Evolutionary conservation across 1,140 invertebrate genomes (phyloP), one percentile per base, ranked within the genome.

Genomic region (Epicauta chinensis): DNA sequence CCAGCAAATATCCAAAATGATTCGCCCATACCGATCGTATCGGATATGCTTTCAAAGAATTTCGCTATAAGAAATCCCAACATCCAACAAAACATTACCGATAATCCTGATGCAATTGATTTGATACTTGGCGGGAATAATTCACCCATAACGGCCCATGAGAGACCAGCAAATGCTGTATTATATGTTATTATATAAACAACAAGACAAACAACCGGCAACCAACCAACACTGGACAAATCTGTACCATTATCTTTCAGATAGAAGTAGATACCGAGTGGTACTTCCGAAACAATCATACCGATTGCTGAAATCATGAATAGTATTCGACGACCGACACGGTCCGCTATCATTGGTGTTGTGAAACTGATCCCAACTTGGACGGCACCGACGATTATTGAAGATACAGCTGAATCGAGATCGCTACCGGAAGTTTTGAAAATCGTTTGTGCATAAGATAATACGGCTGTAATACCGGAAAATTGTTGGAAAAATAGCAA

Each of bases 1-100:
- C n/a, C 75, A 4, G 81, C 73, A 66, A 93, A 94, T 15, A 91
- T 72, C 80, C 84, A 90, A 73, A 89, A 92, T 1, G 81, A 81
- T 2, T 75, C 78, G 58, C 85, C 81, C 30, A 76, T 75, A n/a
- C 83, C 84, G 4, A 91, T 67, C 0, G 71, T 69, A 0, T 69
- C 55, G 0, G 73, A 67, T 2, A 93, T 66, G 0, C 76, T 65
- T 1, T 73, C 72, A 68, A 88, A 91, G 59, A 78, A 82, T 36
- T 54, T 58, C 6, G 58, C 83, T 81, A 6, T 87, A 89, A 12
- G 91, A 76, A 30, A 92, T 51, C 68, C 93, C 92, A 1, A 81
- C 82, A 40, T 85, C 55, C 55, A 69, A 0, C 77, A 89, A 84
- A 1, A 86, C 87, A 32, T 59, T 43, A 29, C 53, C 58, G 43